Base-by-base conservation (phyloP, 1,140 invertebrate genomes). In the Centruroides vittatus region DNA sequence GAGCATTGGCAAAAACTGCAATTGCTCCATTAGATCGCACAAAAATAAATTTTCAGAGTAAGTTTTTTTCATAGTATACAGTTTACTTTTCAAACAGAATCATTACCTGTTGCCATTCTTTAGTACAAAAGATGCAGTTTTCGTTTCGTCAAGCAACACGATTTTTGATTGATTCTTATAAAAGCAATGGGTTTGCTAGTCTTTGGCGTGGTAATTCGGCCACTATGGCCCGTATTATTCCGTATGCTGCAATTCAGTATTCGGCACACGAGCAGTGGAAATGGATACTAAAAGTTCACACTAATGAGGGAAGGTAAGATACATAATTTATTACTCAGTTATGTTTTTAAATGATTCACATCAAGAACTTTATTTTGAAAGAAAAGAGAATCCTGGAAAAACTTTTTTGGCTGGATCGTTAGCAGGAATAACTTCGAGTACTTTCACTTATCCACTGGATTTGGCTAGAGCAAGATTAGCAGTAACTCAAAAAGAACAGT, bases 131-230 rank as follows among this genome's bases (percentile, higher is more conserved):
- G 67, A 80, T 80, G 56, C 80, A 81, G 34, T 98, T 92, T 75
- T 86, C 88, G 0, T 82, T 86, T 59, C 79, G 76, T 62, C 85
- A 84, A 35, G 93, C 90, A 0, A 68, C 86, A 3, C 70, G 79
- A 54, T 98, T 95, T 76, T 70, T 98, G n/a, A 65, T 78, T 46
- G 72, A 68, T 36, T 67, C 67, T 47, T 71, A 67, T 58, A 52
- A 58, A 35, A 55, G 62, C 50, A 48, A 58, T 60, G 80, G 96
- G 4, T 73, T 92, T 34, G 65, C 84, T 7, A 86, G 86, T 61
- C 75, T 99, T 62, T 99, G 93, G 92, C 78, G 95, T 51, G 96
- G 96, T 10, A 99, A 99, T 78, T 93, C 90, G 64, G 96, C 95
- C 2, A 98, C 94, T 0, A 93, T 99, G 91, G 89, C 88, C 0